Evolutionary conservation across 2,797 vertebrate genomes (phyloP).

Genomic region (Lerista edwardsae): DNA sequence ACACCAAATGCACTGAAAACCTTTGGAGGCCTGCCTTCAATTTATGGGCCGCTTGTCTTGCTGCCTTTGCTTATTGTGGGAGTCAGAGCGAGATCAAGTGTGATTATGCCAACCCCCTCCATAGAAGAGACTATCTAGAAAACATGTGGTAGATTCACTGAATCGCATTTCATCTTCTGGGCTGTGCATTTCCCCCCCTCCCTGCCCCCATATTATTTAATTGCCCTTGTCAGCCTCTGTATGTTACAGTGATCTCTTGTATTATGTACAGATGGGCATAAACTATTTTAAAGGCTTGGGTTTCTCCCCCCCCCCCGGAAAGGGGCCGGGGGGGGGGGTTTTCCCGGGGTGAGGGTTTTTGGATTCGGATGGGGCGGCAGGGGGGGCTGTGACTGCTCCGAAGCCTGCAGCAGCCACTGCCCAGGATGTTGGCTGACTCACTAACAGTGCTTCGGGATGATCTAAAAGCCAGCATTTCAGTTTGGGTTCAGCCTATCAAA

Average conservation of each 20-base stretch:
- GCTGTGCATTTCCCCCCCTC: neutral
- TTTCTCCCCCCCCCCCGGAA: neutral
- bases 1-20: neutral
- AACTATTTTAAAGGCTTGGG: conserved; percentile 9
- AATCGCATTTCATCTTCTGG: neutral
- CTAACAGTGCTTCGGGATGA: conserved; percentile 15
- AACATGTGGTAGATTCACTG: neutral
- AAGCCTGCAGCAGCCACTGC: neutral
- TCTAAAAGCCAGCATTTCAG: conserved; percentile 24
- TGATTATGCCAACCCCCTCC: neutral
- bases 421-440: neutral
- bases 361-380: neutral
- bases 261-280: neutral
- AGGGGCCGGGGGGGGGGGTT: neutral
- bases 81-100: neutral
- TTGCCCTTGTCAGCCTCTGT: neutral
- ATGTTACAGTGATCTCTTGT: neutral
- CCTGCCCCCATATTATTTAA: neutral
- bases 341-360: conserved; percentile 7
- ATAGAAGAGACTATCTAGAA: neutral
- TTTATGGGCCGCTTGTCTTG: neutral
- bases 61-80: conserved; percentile 4
- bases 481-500: conserved; percentile 32
- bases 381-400: neutral
- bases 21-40: neutral